Conservation (phyloP, 2,888 invertebrate genomes). For the Gymnosoma rotundatum region DNA sequence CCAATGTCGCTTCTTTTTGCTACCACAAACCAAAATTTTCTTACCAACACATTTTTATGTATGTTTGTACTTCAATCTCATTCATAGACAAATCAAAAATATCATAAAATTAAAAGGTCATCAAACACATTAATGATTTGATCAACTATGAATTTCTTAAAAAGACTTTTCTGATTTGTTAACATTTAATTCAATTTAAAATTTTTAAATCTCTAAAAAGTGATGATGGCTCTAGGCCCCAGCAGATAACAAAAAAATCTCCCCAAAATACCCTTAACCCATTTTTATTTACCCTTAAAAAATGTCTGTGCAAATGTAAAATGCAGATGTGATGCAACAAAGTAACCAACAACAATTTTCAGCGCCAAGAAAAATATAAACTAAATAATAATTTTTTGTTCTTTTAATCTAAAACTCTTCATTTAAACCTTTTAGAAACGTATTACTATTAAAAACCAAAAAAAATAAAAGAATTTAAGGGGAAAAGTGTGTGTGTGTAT, state of each 20-base stretch:
- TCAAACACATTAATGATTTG: conserved; percentile 9
- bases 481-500: conserved; percentile 51
- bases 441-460: background rate
- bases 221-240: conserved; percentile 13
- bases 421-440: background rate
- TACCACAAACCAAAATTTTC: background rate
- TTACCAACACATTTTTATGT: no score
- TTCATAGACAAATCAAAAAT: background rate
- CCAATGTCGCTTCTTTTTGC: background rate
- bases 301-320: conserved; percentile 29
- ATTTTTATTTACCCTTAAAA: conserved; percentile 22
- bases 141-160: conserved; percentile 4
- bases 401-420: background rate
- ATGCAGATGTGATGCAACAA: conserved; percentile 75
- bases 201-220: conserved; percentile 32
- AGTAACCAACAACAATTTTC: conserved; percentile 79
- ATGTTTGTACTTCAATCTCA: background rate
- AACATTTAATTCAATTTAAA: conserved; percentile 8
- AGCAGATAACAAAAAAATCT: conserved; percentile 5
- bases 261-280: conserved; percentile 14
- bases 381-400: background rate
- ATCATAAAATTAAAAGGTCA: background rate
- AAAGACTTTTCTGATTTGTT: conserved; percentile 18
- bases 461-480: background rate
- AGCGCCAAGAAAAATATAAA: conserved; percentile 63